Evolutionary conservation across 1,140 invertebrate species (phyloP), one percentile per base, ranked within the genome.

Genomic region (Helicoverpa zea): DNA sequence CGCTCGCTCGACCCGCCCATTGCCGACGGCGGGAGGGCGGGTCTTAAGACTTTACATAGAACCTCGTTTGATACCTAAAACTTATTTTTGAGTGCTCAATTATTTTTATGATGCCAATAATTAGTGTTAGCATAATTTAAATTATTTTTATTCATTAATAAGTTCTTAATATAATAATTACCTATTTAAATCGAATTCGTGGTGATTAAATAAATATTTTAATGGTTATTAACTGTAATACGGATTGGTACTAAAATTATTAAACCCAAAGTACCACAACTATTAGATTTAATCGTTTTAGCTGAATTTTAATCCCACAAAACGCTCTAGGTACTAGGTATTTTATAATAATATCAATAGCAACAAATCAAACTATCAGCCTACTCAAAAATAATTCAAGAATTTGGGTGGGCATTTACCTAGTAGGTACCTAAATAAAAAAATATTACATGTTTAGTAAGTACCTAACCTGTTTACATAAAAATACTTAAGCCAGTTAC

Each of bases 1-100:
- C 29, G 43, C 59, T 35, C 47, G 61, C 47, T 52, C 47, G 75
- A 14, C n/a, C 59, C 56, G 75, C 56, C 70, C 70, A 54, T 70
- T 49, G 7, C 16, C 47, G 66, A 49, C 66, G 66, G 13, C 66
- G 66, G 49, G 18, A 52, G 66, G 66, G 49, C 66, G 49, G 64
- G 66, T 18, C 63, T 66, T 47, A 51, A 66, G 0, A 54, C 47
- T 70, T 29, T 14, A 30, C 49, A 23, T 52, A 70, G 49, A 30
- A 52, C 47, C 2, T 16, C 30, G 14, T 30, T 70, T 70, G 12
- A 29, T 70, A 30, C 35, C 43, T 66, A 49, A 18, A 66, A 66
- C n/a, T 49, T 29, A 43, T 64, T 43, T 64, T 64, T 43, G n/a
- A 68, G 16, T 51, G 14, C 43, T 18, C 18, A 64, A 29, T 68